phyloP scores from a whole-genome alignment of 2,797 vertebrate species.

The Petrocephalus sullivani region DNA sequence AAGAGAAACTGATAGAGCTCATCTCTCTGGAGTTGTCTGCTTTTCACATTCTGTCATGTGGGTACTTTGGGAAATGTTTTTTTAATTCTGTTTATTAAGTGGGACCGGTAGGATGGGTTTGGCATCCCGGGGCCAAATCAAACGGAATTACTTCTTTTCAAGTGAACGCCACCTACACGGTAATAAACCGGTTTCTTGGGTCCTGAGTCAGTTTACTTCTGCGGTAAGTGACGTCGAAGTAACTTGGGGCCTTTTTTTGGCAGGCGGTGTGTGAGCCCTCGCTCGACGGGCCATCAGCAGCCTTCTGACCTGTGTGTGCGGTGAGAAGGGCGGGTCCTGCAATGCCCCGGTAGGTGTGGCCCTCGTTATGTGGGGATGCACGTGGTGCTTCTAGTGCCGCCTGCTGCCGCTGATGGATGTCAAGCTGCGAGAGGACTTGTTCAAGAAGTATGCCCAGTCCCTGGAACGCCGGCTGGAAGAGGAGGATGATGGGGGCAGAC shows the following conservation, averaged over 20 bases:
- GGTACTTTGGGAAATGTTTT: background rate
- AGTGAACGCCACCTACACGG: background rate
- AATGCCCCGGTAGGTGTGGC: slow-evolving; percentile 47
- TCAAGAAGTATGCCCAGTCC: slow-evolving; percentile 88
- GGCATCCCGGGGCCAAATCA: background rate
- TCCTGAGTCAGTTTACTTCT: background rate
- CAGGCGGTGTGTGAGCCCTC: slow-evolving; percentile 19
- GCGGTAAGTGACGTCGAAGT: background rate
- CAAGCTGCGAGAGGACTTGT: slow-evolving; percentile 94
- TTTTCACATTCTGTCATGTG: background rate
- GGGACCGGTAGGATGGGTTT: background rate
- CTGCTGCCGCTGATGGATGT: slow-evolving; percentile 80
- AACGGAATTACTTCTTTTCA: background rate
- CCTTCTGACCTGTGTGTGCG: slow-evolving; percentile 24
- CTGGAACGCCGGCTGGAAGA: slow-evolving; percentile 80
- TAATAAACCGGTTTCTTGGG: background rate
- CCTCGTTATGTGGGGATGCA: slow-evolving; percentile 22
- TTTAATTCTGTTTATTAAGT: background rate
- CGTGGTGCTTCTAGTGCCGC: slow-evolving; percentile 44
- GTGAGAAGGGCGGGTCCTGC: slow-evolving; percentile 45
- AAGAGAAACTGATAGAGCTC: background rate
- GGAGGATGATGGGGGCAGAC: slow-evolving; percentile 31
- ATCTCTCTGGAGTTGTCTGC: background rate
- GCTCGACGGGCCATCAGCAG: background rate
- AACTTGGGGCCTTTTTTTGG: background rate